Percentiles rank a stretch among this genome's conserved stretches.
Conservation (phyloP, 1,140 invertebrate species). For the Linepithema humile region DNA sequence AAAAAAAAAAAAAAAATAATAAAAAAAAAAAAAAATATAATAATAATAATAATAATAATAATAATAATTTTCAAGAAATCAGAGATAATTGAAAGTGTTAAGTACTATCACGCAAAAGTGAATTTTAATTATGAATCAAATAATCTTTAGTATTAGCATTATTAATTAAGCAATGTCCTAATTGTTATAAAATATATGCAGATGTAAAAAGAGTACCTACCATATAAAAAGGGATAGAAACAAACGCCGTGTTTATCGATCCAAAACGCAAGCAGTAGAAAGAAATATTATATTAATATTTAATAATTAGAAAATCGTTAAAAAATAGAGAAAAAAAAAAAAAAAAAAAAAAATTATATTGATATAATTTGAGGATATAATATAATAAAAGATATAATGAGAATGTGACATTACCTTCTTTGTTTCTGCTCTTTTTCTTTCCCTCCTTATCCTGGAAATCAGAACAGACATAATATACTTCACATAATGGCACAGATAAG, state of each 20-base stretch:
- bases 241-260: slow-evolving; percentile 20
- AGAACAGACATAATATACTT: slow-evolving; percentile 45
- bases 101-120: no score
- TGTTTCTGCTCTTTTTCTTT: slow-evolving; percentile 92
- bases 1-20: no score
- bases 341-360: not conserved
- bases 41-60: no score
- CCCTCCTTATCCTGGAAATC: slow-evolving; percentile 90
- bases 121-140: not conserved
- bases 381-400: not conserved
- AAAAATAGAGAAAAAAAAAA: not conserved
- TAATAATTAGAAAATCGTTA: slow-evolving; percentile 8
- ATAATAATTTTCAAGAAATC: no score
- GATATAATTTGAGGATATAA: not conserved
- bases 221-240: slow-evolving; percentile 9
- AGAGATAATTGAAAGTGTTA: no score
- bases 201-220: slow-evolving; percentile 26
- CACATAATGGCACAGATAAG: not conserved
- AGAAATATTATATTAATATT: slow-evolving; percentile 51
- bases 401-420: slow-evolving; percentile 88
- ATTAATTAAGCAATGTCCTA: not conserved
- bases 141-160: not conserved
- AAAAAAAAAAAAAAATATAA: no score
- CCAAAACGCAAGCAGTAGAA: slow-evolving; percentile 24
- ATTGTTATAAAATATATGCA: not conserved